Evolutionary conservation across 2,797 vertebrate species (phyloP).

Genomic region (Gymnoscopelus braueri): DNA sequence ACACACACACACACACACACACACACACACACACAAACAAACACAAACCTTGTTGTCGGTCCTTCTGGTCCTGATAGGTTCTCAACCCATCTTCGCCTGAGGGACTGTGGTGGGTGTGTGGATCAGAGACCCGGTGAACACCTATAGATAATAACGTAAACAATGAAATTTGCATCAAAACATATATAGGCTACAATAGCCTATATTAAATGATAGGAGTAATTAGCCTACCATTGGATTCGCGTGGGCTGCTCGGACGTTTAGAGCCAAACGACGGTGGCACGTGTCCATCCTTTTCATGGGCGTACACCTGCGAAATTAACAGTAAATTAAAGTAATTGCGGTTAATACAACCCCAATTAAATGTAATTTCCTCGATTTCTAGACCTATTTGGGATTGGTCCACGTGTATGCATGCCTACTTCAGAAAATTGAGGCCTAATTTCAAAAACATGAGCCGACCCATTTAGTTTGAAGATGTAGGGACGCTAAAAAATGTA

Average conservation of each 20-base stretch:
- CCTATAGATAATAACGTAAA: constrained; percentile 36
- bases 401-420: neutral
- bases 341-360: constrained; percentile 67
- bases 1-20: constrained; percentile 5
- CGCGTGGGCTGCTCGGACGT: constrained; percentile 80
- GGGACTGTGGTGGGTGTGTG: constrained; percentile 84
- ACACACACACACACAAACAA: constrained; percentile 7
- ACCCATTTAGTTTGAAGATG: constrained; percentile 13
- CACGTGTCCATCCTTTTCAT: constrained; percentile 83
- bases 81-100: constrained; percentile 82
- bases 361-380: constrained; percentile 65
- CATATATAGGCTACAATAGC: neutral
- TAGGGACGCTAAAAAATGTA: neutral
- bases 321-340: constrained; percentile 46
- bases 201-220: neutral
- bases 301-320: constrained; percentile 85
- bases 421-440: constrained; percentile 48
- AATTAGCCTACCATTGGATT: constrained; percentile 82
- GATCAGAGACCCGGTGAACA: constrained; percentile 69
- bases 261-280: constrained; percentile 73
- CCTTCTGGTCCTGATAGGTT: constrained; percentile 86
- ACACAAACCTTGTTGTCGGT: constrained; percentile 85
- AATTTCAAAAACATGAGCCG: constrained; percentile 3
- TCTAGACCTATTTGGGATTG: constrained; percentile 17
- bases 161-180: neutral